Evolutionary conservation across 2,888 invertebrate species (phyloP).

Genomic region (Mythimna impura): DNA sequence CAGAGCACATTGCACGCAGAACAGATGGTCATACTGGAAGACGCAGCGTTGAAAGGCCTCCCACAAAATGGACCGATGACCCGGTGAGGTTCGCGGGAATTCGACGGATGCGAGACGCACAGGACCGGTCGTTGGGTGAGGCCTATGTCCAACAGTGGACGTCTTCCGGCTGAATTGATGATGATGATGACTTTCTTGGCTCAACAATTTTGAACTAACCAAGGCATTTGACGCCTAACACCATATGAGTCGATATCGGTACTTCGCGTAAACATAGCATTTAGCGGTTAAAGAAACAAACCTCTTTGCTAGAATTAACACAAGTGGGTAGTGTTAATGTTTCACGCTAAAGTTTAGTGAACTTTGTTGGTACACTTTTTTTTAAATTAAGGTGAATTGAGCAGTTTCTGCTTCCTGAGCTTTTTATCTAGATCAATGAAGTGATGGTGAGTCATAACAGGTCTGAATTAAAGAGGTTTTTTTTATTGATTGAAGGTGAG

Average conservation of each 20-base stretch:
- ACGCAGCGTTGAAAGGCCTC: no score
- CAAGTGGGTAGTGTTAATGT: constrained; percentile 71
- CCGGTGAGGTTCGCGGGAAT: no score
- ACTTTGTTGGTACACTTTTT: constrained; percentile 43
- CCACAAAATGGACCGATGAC: no score
- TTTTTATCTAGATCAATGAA: constrained; percentile 43
- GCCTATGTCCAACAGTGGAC: no score
- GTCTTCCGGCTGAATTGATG: no score
- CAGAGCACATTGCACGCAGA: no score
- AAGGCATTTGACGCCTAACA: constrained; percentile 16
- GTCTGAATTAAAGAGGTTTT: constrained; percentile 17
- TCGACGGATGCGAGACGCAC: no score
- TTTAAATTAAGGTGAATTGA: constrained; percentile 42
- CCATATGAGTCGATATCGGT: constrained; percentile 57
- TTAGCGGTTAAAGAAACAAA: constrained; percentile 55
- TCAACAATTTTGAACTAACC: neutral
- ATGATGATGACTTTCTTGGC: neutral
- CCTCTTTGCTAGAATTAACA: constrained; percentile 66
- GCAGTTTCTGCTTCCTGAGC: constrained; percentile 28
- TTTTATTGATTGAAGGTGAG: constrained; percentile 34
- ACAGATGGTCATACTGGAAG: no score
- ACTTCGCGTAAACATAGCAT: constrained; percentile 53
- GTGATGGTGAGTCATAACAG: constrained; percentile 35
- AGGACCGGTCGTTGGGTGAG: no score
- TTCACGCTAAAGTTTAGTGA: constrained; percentile 62